Base-by-base conservation (phyloP, 2,888 invertebrate genomes). In the Andrena hattorfiana region DNA sequence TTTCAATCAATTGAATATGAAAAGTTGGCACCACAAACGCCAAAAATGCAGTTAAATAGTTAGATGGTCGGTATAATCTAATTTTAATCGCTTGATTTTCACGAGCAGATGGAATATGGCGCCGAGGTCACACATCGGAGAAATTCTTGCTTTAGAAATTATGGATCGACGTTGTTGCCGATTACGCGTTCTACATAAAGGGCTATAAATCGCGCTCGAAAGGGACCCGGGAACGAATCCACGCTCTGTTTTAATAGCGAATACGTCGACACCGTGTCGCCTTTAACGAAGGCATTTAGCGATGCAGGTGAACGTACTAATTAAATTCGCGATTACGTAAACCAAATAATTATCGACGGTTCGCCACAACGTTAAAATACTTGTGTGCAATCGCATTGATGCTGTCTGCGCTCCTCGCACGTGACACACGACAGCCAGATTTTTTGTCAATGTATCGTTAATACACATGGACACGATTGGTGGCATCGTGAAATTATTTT, bases 281-380 rank as follows among this genome's bases (percentile, higher is more conserved):
- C 67, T 60, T 81, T 87, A 86, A 87, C 87, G 87, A 87, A 86
- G 83, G 81, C 71, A 87, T 87, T 85, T 79, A 77, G 16, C 63
- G 77, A 28, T 59, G 69, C 48, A 59, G 66, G 70, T 56, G 73
- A 81, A 84, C 87, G 79, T 79, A 75, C 87, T 87, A 87, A 87
- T 87, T 87, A 87, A 83, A 87, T 84, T 77, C 76, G 79, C 83
- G 81, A 87, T 87, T 87, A 85, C 84, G 77, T 87, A 87, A 87
- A 83, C 84, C 83, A 75, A 80, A 74, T 81, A 85, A 87, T 87
- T 87, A 87, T 87, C 81, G 84, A 77, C 78, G 28, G 73, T 23
- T 67, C 56, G 71, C 66, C 60, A 56, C 28, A 62, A 54, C 72
- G 86, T 77, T 79, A 67, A 84, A 79, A 69, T 26, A 54, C 28